Evolutionary conservation across 2,797 vertebrate species (phyloP).

Genomic region (Peromyscus aztecus): DNA sequence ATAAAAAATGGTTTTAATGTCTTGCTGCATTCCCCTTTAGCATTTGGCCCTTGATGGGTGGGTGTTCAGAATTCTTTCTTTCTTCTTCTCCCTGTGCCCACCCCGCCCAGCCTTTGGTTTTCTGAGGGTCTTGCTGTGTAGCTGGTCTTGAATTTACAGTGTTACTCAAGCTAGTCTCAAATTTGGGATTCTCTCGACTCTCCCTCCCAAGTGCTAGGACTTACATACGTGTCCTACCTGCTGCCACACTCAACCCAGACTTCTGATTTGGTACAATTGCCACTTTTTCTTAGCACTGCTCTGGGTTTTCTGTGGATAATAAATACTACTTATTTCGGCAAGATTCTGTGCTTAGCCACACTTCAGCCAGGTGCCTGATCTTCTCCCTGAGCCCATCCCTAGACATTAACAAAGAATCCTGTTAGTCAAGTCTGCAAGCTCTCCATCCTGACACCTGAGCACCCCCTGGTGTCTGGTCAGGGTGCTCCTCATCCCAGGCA

Average conservation of each 20-base stretch:
- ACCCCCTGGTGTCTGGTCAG: background rate
- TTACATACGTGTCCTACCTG: too few relatives aligned
- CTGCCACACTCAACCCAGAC: too few relatives aligned
- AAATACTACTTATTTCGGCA: background rate
- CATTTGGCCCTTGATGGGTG: background rate
- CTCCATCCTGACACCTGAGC: background rate
- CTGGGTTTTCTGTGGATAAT: background rate
- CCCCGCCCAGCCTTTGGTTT: background rate
- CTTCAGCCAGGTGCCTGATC: background rate
- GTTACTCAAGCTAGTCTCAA: background rate
- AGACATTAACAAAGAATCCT: background rate
- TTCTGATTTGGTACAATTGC: background rate
- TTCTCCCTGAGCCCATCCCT: background rate
- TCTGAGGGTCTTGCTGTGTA: background rate
- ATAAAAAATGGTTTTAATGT: fast-evolving
- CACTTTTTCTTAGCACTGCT: background rate
- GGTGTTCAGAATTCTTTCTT: background rate
- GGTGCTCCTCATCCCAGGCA: background rate
- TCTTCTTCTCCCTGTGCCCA: background rate
- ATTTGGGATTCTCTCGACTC: background rate
- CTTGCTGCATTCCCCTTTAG: background rate
- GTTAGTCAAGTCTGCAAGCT: background rate
- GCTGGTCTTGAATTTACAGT: background rate
- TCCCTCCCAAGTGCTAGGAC: background rate
- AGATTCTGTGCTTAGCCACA: background rate